Evolutionary conservation across 2,888 invertebrate species (phyloP).

Genomic region (Pachliopta kotzebuea): DNA sequence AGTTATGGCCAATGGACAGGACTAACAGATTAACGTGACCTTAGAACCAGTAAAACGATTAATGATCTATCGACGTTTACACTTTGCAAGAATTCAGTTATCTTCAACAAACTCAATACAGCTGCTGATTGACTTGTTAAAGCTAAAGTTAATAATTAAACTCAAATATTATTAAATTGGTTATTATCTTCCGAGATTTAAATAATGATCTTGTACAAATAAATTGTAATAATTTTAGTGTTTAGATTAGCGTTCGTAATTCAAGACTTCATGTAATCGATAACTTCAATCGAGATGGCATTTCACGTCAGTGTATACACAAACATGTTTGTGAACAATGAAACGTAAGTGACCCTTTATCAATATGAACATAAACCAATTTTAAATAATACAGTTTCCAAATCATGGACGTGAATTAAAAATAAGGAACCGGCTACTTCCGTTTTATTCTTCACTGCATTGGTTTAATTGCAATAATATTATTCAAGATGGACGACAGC

Average conservation of each 20-base stretch:
- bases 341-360: background rate
- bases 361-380: constrained; percentile 1
- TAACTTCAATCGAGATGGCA: constrained; percentile 7
- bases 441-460: constrained; percentile 3
- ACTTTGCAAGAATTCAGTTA: too few relatives aligned
- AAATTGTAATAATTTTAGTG: too few relatives aligned
- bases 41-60: constrained; percentile 1
- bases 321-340: too few relatives aligned
- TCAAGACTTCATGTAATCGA: background rate
- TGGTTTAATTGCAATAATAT: constrained; percentile 3
- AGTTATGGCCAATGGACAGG: background rate
- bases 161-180: too few relatives aligned
- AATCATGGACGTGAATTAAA: constrained; percentile 17
- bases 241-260: background rate
- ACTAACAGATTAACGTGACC: constrained; percentile 3
- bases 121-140: too few relatives aligned
- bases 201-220: too few relatives aligned
- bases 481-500: constrained; percentile 25
- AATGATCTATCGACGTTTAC: background rate
- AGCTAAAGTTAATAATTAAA: too few relatives aligned
- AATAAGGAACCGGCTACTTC: background rate
- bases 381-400: background rate
- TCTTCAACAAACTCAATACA: too few relatives aligned
- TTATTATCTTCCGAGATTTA: too few relatives aligned
- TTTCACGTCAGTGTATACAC: constrained; percentile 1